A percentile compares a stretch with the other conserved stretches of the same genome.
Conservation (phyloP, 2,797 vertebrate species). For the Trematomus bernacchii region DNA sequence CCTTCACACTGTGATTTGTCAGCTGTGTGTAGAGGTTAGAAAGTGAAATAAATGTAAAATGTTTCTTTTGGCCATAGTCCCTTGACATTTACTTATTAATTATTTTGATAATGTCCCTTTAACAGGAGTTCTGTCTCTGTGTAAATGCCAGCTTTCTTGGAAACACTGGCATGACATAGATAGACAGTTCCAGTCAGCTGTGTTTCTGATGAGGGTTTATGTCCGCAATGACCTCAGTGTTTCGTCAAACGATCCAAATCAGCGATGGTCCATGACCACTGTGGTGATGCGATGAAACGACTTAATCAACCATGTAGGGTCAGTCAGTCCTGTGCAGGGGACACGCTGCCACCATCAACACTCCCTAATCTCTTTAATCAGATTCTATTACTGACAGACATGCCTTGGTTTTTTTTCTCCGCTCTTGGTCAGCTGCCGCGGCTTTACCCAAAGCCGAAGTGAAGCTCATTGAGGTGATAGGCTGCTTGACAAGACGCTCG, state of each 20-base stretch:
- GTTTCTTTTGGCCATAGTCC: neutral
- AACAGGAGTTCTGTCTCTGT: neutral
- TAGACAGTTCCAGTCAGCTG: slow-evolving; percentile 13
- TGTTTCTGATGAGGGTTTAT: slow-evolving; percentile 35
- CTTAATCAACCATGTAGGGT: slow-evolving; percentile 42
- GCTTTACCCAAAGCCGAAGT: slow-evolving; percentile 6
- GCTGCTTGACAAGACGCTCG: slow-evolving; percentile 28
- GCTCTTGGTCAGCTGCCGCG: slow-evolving; percentile 12
- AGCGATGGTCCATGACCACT: slow-evolving; percentile 14
- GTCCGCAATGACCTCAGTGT: slow-evolving; percentile 7
- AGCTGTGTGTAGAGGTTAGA: neutral
- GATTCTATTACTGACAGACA: slow-evolving; percentile 19
- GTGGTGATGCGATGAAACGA: slow-evolving; percentile 15
- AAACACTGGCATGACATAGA: neutral
- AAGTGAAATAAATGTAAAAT: too few relatives aligned
- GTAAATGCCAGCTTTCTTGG: slow-evolving; percentile 14
- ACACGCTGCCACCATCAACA: slow-evolving; percentile 13
- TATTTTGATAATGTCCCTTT: neutral
- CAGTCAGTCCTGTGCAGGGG: slow-evolving; percentile 22
- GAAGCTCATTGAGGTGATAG: slow-evolving; percentile 25
- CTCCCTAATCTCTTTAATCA: slow-evolving; percentile 34
- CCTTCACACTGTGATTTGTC: neutral
- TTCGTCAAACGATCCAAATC: slow-evolving; percentile 36
- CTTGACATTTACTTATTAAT: neutral
- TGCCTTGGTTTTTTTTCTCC: slow-evolving; percentile 7